Percentiles rank a stretch among this genome's conserved stretches.
Evolutionary conservation across 1,140 invertebrate genomes (phyloP).

Genomic region (Zaprionus inermis): DNA sequence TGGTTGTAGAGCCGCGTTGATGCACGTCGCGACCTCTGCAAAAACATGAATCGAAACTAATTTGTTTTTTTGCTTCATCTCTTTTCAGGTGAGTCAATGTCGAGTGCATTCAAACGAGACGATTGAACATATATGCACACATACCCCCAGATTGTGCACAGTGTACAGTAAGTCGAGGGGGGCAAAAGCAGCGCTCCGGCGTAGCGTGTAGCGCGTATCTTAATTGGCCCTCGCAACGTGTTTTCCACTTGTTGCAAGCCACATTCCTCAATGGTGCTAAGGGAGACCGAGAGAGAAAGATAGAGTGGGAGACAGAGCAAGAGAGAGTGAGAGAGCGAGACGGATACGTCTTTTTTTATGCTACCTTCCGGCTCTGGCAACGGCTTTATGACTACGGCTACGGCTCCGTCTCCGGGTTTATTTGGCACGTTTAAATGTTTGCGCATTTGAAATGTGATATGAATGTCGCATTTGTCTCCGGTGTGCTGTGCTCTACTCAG

Average conservation of each 20-base stretch:
- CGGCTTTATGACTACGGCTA: not conserved
- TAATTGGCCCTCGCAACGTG: slow-evolving; percentile 28
- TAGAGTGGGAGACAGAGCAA: not conserved
- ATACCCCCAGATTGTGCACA: slow-evolving; percentile 5
- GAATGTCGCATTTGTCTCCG: slow-evolving; percentile 29
- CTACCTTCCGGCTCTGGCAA: slow-evolving; percentile 16
- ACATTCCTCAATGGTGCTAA: not conserved
- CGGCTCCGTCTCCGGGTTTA: slow-evolving; percentile 1
- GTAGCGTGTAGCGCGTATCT: slow-evolving; percentile 23
- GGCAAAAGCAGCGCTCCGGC: not conserved
- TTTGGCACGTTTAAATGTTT: slow-evolving; percentile 57
- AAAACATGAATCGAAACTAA: slow-evolving; percentile 38
- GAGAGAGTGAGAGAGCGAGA: not conserved
- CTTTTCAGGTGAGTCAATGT: slow-evolving; percentile 57
- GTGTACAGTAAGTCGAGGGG: not conserved
- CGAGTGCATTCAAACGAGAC: slow-evolving; percentile 27
- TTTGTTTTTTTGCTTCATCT: slow-evolving; percentile 35
- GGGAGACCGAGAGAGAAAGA: too few relatives aligned
- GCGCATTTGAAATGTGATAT: slow-evolving; percentile 64
- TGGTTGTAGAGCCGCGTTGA: not conserved
- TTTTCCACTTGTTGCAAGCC: slow-evolving; percentile 35
- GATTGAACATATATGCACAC: not conserved
- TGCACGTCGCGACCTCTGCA: not conserved
- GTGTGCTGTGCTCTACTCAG: not conserved
- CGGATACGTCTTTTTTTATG: slow-evolving; percentile 3